phyloP scores from a whole-genome alignment of 2,888 invertebrate genomes.

The Elgonia sp. region DNA sequence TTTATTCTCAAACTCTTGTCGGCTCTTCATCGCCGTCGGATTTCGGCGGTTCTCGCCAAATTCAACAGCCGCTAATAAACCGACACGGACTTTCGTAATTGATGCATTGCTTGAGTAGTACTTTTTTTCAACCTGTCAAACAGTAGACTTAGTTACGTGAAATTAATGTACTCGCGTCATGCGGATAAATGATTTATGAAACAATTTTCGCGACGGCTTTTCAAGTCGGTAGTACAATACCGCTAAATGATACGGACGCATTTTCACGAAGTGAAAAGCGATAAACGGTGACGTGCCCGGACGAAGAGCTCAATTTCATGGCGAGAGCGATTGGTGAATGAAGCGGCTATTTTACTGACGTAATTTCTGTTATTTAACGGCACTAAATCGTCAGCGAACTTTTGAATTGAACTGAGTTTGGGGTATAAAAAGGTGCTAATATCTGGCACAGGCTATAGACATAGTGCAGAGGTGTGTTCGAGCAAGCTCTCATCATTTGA shows the following conservation, averaged over 20 bases:
- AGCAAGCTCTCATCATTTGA: background rate
- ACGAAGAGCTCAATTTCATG: slow-evolving; percentile 5
- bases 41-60: slow-evolving; percentile 51
- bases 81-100: slow-evolving; percentile 45
- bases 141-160: slow-evolving; percentile 40
- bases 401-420: background rate
- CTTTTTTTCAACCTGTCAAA: slow-evolving; percentile 52
- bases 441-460: background rate
- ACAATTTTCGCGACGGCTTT: slow-evolving; percentile 32
- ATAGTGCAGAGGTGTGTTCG: no score
- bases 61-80: slow-evolving; percentile 71
- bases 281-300: slow-evolving; percentile 10
- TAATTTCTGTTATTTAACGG: slow-evolving; percentile 30
- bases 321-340: background rate
- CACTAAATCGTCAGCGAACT: background rate
- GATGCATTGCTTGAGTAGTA: slow-evolving; percentile 53
- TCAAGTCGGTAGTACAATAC: background rate
- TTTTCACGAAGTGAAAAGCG: slow-evolving; percentile 18
- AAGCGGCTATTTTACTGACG: slow-evolving; percentile 18
- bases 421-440: slow-evolving; percentile 6
- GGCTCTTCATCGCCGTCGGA: slow-evolving; percentile 53
- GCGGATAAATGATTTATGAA: slow-evolving; percentile 50
- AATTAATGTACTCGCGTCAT: slow-evolving; percentile 42
- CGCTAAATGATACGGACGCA: background rate
- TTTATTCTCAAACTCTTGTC: slow-evolving; percentile 54